A percentile compares a stretch with the other conserved stretches of the same genome.
Conservation (phyloP, 2,888 invertebrate genomes). For the Nomada lathburiana region DNA sequence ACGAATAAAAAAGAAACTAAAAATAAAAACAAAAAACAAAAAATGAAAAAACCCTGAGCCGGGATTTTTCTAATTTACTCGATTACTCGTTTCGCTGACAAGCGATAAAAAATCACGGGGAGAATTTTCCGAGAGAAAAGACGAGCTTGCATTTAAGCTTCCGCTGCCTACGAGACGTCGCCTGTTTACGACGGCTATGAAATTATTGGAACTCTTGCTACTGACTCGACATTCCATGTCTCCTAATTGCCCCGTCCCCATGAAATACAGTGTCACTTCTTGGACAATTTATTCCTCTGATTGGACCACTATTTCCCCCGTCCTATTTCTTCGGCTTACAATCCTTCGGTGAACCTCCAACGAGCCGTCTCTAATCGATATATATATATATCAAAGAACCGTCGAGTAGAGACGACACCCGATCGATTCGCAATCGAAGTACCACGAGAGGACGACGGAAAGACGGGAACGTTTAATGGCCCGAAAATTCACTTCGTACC, state of each 20-base stretch:
- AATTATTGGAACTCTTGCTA: slow-evolving; percentile 13
- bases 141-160: no score
- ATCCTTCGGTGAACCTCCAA: background rate
- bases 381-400: background rate
- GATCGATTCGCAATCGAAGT: background rate
- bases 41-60: background rate
- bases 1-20: background rate
- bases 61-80: slow-evolving; percentile 40
- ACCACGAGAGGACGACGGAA: background rate
- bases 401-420: background rate
- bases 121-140: background rate
- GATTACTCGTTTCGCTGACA: slow-evolving; percentile 39
- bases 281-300: slow-evolving; percentile 1
- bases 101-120: slow-evolving; percentile 21
- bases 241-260: slow-evolving; percentile 15
- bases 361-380: background rate
- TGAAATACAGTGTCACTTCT: background rate
- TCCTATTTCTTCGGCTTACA: background rate
- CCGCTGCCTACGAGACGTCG: background rate
- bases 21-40: background rate
- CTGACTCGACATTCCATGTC: background rate
- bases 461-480: background rate
- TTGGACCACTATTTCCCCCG: background rate
- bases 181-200: slow-evolving; percentile 16
- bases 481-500: background rate